Evolutionary conservation across 2,113 vertebrate species (phyloP).

Genomic region (Panurus biarmicus): DNA sequence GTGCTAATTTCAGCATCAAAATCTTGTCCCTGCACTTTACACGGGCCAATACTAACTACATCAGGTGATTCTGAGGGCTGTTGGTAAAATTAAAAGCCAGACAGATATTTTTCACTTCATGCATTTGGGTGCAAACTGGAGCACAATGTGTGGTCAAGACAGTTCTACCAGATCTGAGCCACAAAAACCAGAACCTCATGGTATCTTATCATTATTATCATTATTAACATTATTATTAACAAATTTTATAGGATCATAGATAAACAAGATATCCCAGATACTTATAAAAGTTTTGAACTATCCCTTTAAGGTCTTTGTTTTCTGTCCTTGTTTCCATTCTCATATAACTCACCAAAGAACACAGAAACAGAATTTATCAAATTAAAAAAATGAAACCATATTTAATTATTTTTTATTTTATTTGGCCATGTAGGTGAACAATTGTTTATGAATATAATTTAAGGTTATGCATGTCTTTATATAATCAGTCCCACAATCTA

Average conservation of each 20-base stretch:
- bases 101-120: not conserved
- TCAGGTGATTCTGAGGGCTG: not conserved
- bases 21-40: not conserved
- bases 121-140: not conserved
- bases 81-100: not conserved
- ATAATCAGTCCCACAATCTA: not conserved
- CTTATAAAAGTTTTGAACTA: not conserved
- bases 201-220: not conserved
- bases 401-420: not conserved
- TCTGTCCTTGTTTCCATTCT: not conserved
- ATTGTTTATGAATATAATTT: not conserved
- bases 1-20: not conserved
- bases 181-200: not conserved
- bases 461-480: not conserved
- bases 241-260: not conserved
- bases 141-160: not conserved
- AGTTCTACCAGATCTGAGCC: not conserved
- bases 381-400: fast-evolving
- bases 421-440: not conserved
- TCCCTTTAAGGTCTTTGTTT: not conserved
- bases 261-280: not conserved
- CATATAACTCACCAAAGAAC: not conserved
- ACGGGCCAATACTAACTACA: not conserved
- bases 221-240: no score
- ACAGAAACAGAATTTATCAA: not conserved